These are phyloP conservation scores for Drosophila pectinifera DNA, from an alignment of 1,140 invertebrate species.

Conservation along the genomic window DNA sequence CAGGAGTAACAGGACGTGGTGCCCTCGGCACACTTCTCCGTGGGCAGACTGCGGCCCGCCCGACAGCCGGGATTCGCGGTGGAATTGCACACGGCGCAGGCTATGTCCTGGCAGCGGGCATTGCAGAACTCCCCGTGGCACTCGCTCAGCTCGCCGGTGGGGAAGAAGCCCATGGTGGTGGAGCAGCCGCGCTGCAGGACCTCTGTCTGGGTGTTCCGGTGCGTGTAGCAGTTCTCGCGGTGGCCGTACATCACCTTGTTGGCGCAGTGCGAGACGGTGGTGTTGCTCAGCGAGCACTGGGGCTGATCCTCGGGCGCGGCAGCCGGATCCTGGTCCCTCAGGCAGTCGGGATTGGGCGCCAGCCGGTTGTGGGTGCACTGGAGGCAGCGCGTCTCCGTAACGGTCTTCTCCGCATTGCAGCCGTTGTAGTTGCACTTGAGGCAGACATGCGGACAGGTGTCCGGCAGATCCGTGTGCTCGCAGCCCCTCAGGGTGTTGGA, in stretches of 20 bases:
- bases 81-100: conserved; percentile 68
- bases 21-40: conserved; percentile 47
- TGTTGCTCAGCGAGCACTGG: conserved; percentile 49
- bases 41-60: conserved; percentile 30
- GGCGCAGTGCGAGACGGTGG: conserved; percentile 54
- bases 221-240: conserved; percentile 65
- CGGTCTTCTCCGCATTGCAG: conserved; percentile 65
- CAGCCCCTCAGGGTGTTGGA: conserved; percentile 70
- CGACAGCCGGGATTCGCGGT: conserved; percentile 59
- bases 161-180: conserved; percentile 68
- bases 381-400: conserved; percentile 60
- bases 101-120: conserved; percentile 63
- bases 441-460: conserved; percentile 67
- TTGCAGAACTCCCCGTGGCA: conserved; percentile 77
- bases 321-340: conserved; percentile 41
- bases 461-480: conserved; percentile 58
- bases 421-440: conserved; percentile 80
- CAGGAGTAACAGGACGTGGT: conserved; percentile 71
- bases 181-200: conserved; percentile 73
- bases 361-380: conserved; percentile 53
- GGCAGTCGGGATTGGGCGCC: conserved; percentile 54
- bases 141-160: conserved; percentile 57
- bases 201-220: conserved; percentile 65
- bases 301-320: neutral
- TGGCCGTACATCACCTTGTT: conserved; percentile 77